Base-by-base conservation (phyloP, 2,113 vertebrate species). In the Chloropsis cyanopogon region DNA sequence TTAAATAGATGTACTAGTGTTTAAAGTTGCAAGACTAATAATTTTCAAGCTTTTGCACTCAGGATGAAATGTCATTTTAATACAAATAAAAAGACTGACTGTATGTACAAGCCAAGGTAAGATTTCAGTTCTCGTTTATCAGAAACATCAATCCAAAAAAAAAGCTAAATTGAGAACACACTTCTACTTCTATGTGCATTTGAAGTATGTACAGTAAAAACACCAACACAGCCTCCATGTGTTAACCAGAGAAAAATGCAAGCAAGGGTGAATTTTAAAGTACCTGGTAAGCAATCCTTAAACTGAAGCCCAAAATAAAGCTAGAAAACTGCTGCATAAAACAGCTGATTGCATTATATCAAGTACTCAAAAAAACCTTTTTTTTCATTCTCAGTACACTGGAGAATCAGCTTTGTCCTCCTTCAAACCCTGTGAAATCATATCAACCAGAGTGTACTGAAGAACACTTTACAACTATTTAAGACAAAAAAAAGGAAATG, bases 171-270 rank as follows among this genome's bases (percentile, higher is more conserved):
- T 96, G 96, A 93, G 95, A 97, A 96, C 97, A 97, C 97, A 92
- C 82, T 96, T 96, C 97, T 97, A 98, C 85, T 96, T 97, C 97
- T 97, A 97, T 95, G 92, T 93, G 97, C 95, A 97, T 97, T 49
- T 97, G 96, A 97, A 97, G 93, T 98, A 98, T 98, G 96, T 98
- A 98, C 97, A 98, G 85, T 91, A 96, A 96, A 73, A 96, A 97
- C 94, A 96, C 91, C 78, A 97, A 96, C 97, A 97, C 95, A 97
- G 96, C 96, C 96, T 97, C 95, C 95, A 94, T 86, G 95, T 96
- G 92, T 97, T 82, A 96, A 92, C 68, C 84, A 87, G 75, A 91
- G 96, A 96, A 95, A 97, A 97, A 97, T 33, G 88, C 92, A 97
- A 95, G 92, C 94, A 96, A 91, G 86, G 82, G 80, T 93, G 83